Percentiles rank a stretch among this genome's conserved stretches.
phyloP scores from a whole-genome alignment of 2,113 vertebrate genomes.

The Lasiurus borealis region DNA sequence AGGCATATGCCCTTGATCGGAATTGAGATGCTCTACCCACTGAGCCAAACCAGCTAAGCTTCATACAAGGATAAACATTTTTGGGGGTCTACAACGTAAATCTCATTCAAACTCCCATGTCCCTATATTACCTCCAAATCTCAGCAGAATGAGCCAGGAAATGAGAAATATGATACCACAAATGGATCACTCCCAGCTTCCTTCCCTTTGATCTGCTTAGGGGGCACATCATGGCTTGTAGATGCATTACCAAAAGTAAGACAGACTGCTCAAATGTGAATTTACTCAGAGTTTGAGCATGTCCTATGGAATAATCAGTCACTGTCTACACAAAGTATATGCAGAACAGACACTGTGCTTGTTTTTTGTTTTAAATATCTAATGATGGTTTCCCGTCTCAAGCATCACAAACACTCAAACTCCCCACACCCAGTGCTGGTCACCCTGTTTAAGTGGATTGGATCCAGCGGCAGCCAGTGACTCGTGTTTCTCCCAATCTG shows the following conservation, averaged over 20 bases:
- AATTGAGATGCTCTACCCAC: too few relatives aligned
- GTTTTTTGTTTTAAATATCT: background rate
- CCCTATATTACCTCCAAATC: background rate
- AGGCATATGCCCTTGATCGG: too few relatives aligned
- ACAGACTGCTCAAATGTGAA: background rate
- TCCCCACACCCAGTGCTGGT: background rate
- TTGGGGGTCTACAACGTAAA: background rate
- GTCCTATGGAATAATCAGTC: background rate
- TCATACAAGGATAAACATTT: background rate
- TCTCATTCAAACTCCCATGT: background rate
- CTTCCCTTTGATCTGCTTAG: constrained; percentile 8
- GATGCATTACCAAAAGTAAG: constrained; percentile 19
- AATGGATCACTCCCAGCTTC: background rate
- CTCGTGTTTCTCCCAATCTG: background rate
- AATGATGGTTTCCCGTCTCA: constrained; percentile 16
- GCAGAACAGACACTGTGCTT: background rate
- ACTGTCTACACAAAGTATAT: background rate
- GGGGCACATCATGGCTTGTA: constrained; percentile 19
- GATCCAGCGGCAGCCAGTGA: background rate
- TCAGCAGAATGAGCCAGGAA: background rate
- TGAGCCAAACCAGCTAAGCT: background rate
- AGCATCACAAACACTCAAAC: background rate
- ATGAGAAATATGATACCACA: background rate
- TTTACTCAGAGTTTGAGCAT: background rate
- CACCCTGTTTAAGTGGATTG: background rate